These are phyloP conservation scores for Moxostoma hubbsi DNA, from an alignment of 2,797 vertebrate genomes.

Conservation along the genomic window DNA sequence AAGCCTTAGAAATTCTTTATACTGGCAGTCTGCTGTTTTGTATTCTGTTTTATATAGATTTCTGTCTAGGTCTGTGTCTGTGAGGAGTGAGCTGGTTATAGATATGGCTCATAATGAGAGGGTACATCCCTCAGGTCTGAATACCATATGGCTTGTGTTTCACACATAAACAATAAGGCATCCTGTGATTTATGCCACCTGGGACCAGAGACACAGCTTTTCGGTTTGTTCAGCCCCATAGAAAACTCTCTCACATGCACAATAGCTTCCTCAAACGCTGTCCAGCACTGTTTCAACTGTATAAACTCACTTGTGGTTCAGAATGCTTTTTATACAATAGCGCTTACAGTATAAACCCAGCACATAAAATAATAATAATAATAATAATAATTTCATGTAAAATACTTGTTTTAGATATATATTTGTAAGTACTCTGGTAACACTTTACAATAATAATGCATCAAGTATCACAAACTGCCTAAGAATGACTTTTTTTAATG, in stretches of 20 bases:
- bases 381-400: too few relatives aligned
- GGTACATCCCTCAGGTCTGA: slow-evolving; percentile 60
- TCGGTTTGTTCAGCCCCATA: slow-evolving; percentile 48
- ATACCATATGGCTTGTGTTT: slow-evolving; percentile 65
- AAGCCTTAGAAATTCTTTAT: not conserved
- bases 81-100: slow-evolving; percentile 40
- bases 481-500: too few relatives aligned
- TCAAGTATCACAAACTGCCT: too few relatives aligned
- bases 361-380: too few relatives aligned
- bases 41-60: slow-evolving; percentile 6
- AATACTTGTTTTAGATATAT: too few relatives aligned
- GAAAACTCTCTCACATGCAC: slow-evolving; percentile 38
- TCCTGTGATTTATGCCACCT: slow-evolving; percentile 64
- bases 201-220: slow-evolving; percentile 55
- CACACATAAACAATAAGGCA: slow-evolving; percentile 66
- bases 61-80: slow-evolving; percentile 12
- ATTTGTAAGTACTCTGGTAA: too few relatives aligned
- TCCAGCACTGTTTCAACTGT: slow-evolving; percentile 6
- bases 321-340: slow-evolving; percentile 5
- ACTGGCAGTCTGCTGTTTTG: not conserved
- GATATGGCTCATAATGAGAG: slow-evolving; percentile 53
- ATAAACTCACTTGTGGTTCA: not conserved
- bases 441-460: too few relatives aligned
- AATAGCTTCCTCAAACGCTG: slow-evolving; percentile 21
- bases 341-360: not conserved